phyloP scores from a whole-genome alignment of 2,797 vertebrate genomes.

The Otolemur crassicaudatus region DNA sequence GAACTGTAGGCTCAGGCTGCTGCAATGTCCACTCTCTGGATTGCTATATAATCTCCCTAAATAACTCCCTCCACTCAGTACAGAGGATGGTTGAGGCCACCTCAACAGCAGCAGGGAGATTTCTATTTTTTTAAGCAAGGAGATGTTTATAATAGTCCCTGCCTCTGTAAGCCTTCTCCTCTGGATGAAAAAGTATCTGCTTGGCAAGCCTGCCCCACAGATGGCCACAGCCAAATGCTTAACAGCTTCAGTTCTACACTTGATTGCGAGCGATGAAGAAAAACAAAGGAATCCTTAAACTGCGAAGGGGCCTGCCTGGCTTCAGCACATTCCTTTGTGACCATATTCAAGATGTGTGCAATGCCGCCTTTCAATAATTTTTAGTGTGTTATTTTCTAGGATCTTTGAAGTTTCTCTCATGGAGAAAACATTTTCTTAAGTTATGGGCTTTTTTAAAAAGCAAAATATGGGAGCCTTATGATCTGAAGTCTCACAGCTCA shows the following conservation, averaged over 20 bases:
- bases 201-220: neutral
- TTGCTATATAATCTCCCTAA: neutral
- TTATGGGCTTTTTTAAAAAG: conserved; percentile 66
- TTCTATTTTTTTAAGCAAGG: neutral
- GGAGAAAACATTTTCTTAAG: conserved; percentile 78
- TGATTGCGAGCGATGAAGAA: neutral
- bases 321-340: neutral
- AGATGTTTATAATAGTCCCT: conserved; percentile 38
- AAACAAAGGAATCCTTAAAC: conserved; percentile 28
- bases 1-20: neutral
- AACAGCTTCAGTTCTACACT: neutral
- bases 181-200: conserved; percentile 49
- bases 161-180: neutral
- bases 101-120: neutral
- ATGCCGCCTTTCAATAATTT: conserved; percentile 6
- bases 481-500: conserved; percentile 67
- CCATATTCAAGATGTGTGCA: conserved; percentile 49
- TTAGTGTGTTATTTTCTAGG: neutral
- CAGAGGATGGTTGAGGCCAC: neutral
- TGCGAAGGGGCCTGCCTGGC: neutral
- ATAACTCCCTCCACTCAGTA: neutral
- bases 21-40: accelerated
- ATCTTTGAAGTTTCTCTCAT: conserved; percentile 80
- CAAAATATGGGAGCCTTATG: conserved; percentile 63
- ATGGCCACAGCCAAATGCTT: conserved; percentile 60